Conservation (phyloP, 2,888 invertebrate genomes). For the Latheticus oryzae region DNA sequence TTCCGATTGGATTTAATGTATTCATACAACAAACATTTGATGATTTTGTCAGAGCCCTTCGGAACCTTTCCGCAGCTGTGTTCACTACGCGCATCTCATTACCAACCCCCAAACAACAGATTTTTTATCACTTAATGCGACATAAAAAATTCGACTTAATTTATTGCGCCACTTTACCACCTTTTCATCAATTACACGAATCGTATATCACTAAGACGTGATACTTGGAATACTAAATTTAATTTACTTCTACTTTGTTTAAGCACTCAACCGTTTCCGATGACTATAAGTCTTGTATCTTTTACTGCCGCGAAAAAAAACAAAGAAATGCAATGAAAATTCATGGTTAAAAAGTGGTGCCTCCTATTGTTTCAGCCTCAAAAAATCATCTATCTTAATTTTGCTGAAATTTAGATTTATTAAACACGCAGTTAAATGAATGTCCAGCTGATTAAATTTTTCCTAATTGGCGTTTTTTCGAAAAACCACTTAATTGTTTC, state of each 20-base stretch:
- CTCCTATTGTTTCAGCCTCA: too few species aligned
- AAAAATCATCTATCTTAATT: too few species aligned
- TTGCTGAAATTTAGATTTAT: too few species aligned
- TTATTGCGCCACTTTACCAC: slow-evolving; percentile 52
- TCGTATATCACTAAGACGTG: slow-evolving; percentile 44
- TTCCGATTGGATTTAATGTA: slow-evolving; percentile 19
- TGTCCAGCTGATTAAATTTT: too few species aligned
- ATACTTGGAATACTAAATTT: slow-evolving; percentile 35
- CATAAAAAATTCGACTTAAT: slow-evolving; percentile 55
- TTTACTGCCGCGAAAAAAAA: too few species aligned
- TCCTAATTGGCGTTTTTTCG: too few species aligned
- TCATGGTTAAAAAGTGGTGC: too few species aligned
- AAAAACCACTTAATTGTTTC: not conserved
- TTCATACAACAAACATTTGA: slow-evolving; percentile 36
- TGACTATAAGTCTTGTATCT: slow-evolving; percentile 42
- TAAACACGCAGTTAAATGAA: too few species aligned
- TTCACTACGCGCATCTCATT: slow-evolving; percentile 47
- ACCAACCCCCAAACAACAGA: slow-evolving; percentile 46
- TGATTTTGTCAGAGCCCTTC: slow-evolving; percentile 37
- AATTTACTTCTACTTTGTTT: slow-evolving; percentile 47
- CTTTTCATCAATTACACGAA: slow-evolving; percentile 48
- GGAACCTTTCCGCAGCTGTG: slow-evolving; percentile 37
- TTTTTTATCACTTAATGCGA: slow-evolving; percentile 55
- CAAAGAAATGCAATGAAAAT: too few species aligned
- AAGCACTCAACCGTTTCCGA: slow-evolving; percentile 44